These are phyloP conservation scores for Plectropomus leopardus DNA, from an alignment of 2,113 vertebrate species.

Conservation along the genomic window DNA sequence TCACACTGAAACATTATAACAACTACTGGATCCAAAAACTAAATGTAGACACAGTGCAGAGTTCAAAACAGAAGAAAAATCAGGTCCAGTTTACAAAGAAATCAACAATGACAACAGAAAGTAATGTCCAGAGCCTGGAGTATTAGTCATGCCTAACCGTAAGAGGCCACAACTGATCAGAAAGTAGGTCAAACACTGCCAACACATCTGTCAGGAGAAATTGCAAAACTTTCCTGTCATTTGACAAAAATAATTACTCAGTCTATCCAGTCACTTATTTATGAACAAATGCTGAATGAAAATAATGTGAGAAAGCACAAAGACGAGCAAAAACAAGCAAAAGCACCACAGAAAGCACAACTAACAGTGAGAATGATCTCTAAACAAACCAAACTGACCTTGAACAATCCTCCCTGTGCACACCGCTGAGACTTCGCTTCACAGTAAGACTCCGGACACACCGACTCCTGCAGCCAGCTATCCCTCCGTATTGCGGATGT, in stretches of 20 bases:
- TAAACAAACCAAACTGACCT: constrained; percentile 27
- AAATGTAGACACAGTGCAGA: background rate
- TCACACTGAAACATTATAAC: constrained; percentile 29
- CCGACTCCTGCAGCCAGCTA: constrained; percentile 33
- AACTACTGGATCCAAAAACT: constrained; percentile 13
- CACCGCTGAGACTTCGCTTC: background rate
- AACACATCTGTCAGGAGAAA: constrained; percentile 56
- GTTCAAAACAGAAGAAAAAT: background rate
- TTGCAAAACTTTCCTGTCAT: constrained; percentile 40
- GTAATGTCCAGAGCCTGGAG: constrained; percentile 32
- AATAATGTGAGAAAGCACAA: background rate
- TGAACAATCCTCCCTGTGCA: background rate
- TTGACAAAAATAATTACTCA: constrained; percentile 51
- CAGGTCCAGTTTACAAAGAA: constrained; percentile 33
- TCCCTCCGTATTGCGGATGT: constrained; percentile 37
- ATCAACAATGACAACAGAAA: constrained; percentile 49
- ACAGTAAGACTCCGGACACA: constrained; percentile 8
- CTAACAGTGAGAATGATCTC: background rate
- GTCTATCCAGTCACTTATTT: constrained; percentile 10
- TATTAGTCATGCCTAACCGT: constrained; percentile 70
- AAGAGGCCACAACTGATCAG: constrained; percentile 65
- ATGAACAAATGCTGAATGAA: background rate
- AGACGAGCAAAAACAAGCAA: background rate
- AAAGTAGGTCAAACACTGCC: constrained; percentile 51
- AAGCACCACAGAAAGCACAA: background rate